These are phyloP conservation scores for Polydrusus pterygomalis DNA, from an alignment of 2,888 invertebrate genomes.

Conservation along the genomic window DNA sequence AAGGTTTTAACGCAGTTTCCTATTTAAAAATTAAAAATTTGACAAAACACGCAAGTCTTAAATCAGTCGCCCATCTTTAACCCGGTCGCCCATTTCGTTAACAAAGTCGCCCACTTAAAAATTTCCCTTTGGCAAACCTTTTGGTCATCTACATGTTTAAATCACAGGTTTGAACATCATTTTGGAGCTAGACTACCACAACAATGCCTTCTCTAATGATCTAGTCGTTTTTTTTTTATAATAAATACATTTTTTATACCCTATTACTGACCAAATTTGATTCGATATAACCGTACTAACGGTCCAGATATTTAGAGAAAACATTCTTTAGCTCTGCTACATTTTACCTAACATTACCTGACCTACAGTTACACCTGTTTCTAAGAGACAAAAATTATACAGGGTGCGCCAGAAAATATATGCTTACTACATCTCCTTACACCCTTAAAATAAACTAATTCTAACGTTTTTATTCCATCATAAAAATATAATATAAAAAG, in stretches of 20 bases:
- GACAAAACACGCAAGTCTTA: constrained; percentile 4
- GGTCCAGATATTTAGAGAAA: constrained; percentile 50
- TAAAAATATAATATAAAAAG: constrained; percentile 48
- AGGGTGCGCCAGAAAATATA: constrained; percentile 30
- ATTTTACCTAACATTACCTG: constrained; percentile 46
- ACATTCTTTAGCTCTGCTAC: constrained; percentile 53
- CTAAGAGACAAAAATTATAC: constrained; percentile 43
- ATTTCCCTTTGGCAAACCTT: constrained; percentile 27
- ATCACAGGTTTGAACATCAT: constrained; percentile 57
- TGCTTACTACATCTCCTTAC: constrained; percentile 22
- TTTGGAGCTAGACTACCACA: constrained; percentile 50
- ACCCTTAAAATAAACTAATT: constrained; percentile 41
- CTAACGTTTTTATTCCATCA: constrained; percentile 48
- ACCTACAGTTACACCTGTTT: constrained; percentile 45
- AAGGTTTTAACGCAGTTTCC: neutral
- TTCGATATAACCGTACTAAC: constrained; percentile 26
- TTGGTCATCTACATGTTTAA: constrained; percentile 32
- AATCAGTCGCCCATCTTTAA: constrained; percentile 4
- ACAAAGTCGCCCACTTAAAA: neutral
- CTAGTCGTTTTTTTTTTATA: constrained; percentile 30
- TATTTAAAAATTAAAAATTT: neutral
- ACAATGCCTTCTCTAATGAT: constrained; percentile 48
- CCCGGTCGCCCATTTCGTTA: constrained; percentile 6
- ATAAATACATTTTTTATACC: constrained; percentile 25
- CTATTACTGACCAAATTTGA: constrained; percentile 52